Evolutionary conservation across 2,797 vertebrate species (phyloP), one percentile per base, ranked within the genome.

Genomic region (Lycodopsis pacificus): DNA sequence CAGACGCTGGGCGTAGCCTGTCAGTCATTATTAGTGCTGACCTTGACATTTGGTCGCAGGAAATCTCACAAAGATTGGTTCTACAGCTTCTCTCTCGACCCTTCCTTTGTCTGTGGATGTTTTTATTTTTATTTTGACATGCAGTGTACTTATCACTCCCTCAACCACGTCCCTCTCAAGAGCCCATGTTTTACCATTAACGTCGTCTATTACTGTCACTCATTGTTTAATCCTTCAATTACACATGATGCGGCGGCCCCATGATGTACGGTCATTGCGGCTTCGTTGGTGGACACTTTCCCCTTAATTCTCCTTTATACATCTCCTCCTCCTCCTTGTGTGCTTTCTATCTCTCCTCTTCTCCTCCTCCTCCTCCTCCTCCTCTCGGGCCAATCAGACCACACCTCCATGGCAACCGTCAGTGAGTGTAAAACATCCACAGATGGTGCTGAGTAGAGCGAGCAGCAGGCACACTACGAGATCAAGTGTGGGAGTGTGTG

Each of bases 391-490:
- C 88, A 85, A 84, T 79, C 94, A 93, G 90, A 94, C 95, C 93
- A 96, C 96, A 87, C 95, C 95, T 96, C 94, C 94, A 91, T 91
- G 92, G 88, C 94, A 94, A 92, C 93, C 94, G 94, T 94, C 93
- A 90, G 94, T 58, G 92, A 95, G 95, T 93, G 93, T 96, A 95
- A 96, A 93, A 88, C 88, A 86, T 95, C 95, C 94, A 92, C 94
- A 94, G 95, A 95, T 95, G 95, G 94, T 92, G 93, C 93, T 85
- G 92, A 94, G 93, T 93, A 82, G 89, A 92, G 90, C 77, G 84
- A 93, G 89, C 90, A 84, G 91, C 90, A 90, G 87, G 84, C 86
- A 42, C 92, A 89, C 92, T 91, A 91, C 89, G 73, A 89, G 90
- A 89, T 87, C 89, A 88, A 92, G 89, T 87, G 90, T 90, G 86